Evolutionary conservation across 30 jellyfish, hydroid and myxozoan species (phyloP).

Genomic region (Sanderia malayensis): DNA sequence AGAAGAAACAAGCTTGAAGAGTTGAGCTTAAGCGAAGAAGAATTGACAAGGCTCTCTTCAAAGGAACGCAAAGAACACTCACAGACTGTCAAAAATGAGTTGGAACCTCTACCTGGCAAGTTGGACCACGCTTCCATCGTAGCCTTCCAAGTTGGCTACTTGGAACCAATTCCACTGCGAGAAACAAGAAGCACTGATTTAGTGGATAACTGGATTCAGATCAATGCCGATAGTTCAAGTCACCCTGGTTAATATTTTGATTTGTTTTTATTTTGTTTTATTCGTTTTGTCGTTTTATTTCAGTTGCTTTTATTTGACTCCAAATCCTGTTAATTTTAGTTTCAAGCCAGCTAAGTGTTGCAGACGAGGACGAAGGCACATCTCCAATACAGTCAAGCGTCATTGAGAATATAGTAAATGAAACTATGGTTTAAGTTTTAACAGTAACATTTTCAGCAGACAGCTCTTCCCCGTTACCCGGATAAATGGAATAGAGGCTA

Average conservation of each 20-base stretch:
- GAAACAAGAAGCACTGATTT: not conserved
- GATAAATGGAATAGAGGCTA: too few relatives aligned
- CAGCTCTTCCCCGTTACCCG: too few relatives aligned
- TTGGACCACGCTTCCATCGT: constrained; percentile 90
- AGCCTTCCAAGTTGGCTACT: constrained; percentile 72
- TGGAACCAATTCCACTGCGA: constrained; percentile 24
- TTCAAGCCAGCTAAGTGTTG: too few relatives aligned
- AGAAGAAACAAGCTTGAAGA: constrained; percentile 61
- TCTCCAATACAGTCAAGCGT: too few relatives aligned
- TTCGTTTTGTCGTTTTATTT: too few relatives aligned
- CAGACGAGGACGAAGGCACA: too few relatives aligned
- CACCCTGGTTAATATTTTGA: not conserved
- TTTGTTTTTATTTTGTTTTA: not conserved
- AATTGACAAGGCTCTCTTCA: constrained; percentile 30
- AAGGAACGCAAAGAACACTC: constrained; percentile 57
- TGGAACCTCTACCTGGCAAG: constrained; percentile 71
- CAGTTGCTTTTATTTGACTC: too few relatives aligned
- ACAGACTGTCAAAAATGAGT: constrained; percentile 26
- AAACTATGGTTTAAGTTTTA: too few relatives aligned
- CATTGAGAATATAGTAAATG: too few relatives aligned
- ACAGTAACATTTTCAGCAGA: too few relatives aligned
- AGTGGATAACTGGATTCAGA: not conserved
- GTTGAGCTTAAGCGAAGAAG: constrained; percentile 31
- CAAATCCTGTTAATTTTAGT: too few relatives aligned
- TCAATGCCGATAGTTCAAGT: not conserved